Conservation (phyloP, 2,797 vertebrate genomes). For the Malacoctenus gilli region DNA sequence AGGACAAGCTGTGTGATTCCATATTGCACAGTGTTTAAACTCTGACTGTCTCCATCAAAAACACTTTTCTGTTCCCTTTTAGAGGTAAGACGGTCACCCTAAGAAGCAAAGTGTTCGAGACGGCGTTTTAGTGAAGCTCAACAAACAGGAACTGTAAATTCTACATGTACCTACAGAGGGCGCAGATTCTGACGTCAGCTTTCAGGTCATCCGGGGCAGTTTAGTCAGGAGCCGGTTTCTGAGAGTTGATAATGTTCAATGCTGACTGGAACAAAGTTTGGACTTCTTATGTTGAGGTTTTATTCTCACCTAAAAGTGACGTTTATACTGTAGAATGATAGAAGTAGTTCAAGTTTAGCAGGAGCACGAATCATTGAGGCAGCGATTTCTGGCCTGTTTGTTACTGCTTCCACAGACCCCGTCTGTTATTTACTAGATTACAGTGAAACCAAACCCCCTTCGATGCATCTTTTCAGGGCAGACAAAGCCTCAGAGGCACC, state of each 20-base stretch:
- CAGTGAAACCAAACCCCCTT: too few relatives aligned
- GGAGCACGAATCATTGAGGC: too few relatives aligned
- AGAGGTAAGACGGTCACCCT: not conserved
- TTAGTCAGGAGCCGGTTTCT: not conserved
- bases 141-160: conserved; percentile 15
- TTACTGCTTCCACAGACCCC: too few relatives aligned
- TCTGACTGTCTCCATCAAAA: conserved; percentile 28
- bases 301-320: not conserved
- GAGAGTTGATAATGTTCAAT: too few relatives aligned
- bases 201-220: not conserved
- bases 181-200: not conserved
- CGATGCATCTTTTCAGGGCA: too few relatives aligned
- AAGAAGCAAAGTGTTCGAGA: conserved; percentile 48
- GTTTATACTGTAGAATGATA: not conserved
- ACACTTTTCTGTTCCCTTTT: conserved; percentile 41
- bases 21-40: conserved; percentile 65
- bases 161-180: not conserved
- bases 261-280: not conserved
- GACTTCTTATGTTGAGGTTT: not conserved
- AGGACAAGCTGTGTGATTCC: conserved; percentile 4
- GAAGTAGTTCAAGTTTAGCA: too few relatives aligned
- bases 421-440: too few relatives aligned
- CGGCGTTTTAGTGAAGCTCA: conserved; percentile 15
- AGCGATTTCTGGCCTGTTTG: too few relatives aligned
- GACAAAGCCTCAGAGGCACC: too few relatives aligned